Conservation (phyloP, 2,797 vertebrate genomes). For the Molossus molossus region DNA sequence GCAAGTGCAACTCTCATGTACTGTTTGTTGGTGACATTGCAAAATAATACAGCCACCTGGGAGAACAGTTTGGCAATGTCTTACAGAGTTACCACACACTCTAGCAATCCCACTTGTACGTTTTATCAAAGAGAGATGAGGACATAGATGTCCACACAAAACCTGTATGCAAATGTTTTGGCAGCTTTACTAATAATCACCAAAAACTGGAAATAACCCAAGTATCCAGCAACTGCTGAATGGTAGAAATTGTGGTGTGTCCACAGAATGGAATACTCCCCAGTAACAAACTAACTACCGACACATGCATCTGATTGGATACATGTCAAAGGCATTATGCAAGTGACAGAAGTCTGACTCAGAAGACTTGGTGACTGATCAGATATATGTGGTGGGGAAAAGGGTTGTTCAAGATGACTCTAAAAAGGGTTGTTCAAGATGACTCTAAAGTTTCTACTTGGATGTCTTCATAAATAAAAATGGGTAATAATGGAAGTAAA, state of each 20-base stretch:
- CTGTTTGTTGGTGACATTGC: not conserved
- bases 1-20: not conserved
- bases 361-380: not conserved
- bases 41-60: not conserved
- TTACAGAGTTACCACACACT: not conserved
- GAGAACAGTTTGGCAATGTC: not conserved
- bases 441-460: not conserved
- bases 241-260: not conserved
- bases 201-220: not conserved
- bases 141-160: not conserved
- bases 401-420: not conserved
- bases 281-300: not conserved
- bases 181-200: not conserved
- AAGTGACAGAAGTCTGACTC: not conserved
- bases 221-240: not conserved
- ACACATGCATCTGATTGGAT: not conserved
- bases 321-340: not conserved
- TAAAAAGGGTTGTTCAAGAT: not conserved
- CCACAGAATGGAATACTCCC: not conserved
- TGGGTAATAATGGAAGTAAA: not conserved
- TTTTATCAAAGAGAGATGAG: slow-evolving; percentile 15
- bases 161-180: not conserved
- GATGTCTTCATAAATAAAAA: slow-evolving; percentile 18
- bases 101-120: slow-evolving; percentile 19
- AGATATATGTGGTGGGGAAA: not conserved